Evolutionary conservation across 1,140 invertebrate genomes (phyloP).

Genomic region (Solen grandis): DNA sequence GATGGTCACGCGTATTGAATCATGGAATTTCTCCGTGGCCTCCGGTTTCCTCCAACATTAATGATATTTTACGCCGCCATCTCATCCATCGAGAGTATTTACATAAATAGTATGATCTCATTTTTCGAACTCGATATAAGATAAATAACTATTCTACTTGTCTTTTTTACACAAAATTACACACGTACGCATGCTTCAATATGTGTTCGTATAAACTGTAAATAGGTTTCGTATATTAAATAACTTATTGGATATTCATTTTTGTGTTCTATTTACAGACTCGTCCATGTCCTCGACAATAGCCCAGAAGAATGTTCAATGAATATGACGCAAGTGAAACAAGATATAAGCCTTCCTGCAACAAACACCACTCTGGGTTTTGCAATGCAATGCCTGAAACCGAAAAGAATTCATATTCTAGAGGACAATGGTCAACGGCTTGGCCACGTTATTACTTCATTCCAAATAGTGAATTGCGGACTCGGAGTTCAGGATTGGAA

Average conservation of each 20-base stretch:
- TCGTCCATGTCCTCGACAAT: neutral
- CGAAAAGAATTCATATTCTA: neutral
- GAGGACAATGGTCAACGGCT: neutral
- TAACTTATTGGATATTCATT: neutral
- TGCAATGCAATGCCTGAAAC: neutral
- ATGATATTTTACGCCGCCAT: no score
- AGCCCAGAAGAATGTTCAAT: conserved; percentile 11
- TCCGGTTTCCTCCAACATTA: no score
- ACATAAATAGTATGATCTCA: neutral
- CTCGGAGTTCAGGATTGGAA: conserved; percentile 4
- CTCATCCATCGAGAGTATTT: no score
- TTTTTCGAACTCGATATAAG: neutral
- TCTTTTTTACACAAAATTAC: neutral
- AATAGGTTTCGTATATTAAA: neutral
- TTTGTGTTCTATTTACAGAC: conserved; percentile 4
- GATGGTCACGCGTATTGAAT: no score
- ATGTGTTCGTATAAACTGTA: neutral
- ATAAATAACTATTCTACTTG: neutral
- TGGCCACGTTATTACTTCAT: conserved; percentile 6
- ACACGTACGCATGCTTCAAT: neutral
- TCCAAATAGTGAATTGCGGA: conserved; percentile 30
- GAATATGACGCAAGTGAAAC: conserved; percentile 10
- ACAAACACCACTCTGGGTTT: neutral
- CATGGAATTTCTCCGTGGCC: no score
- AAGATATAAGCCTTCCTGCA: neutral